Evolutionary conservation across 1,140 invertebrate genomes (phyloP).

Genomic region (Lanistes nyassanus): DNA sequence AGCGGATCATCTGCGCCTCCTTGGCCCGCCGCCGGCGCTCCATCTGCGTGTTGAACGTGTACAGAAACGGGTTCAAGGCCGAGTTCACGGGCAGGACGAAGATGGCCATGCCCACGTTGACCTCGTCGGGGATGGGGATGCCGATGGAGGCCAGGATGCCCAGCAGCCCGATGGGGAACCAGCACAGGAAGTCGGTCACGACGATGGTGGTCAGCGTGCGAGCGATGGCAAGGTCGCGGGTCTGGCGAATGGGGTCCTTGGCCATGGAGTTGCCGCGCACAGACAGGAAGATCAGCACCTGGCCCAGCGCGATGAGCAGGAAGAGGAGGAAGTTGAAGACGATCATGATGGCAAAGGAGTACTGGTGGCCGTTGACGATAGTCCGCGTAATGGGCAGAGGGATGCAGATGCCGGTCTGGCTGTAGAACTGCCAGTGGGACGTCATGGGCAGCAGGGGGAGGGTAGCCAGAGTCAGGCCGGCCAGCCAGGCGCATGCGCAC

Average conservation of each 20-base stretch:
- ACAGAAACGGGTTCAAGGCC: slow-evolving; percentile 46
- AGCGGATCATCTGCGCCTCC: slow-evolving; percentile 11
- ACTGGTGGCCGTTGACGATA: slow-evolving; percentile 36
- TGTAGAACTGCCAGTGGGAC: slow-evolving; percentile 43
- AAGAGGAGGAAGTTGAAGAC: slow-evolving; percentile 39
- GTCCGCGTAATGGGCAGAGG: slow-evolving; percentile 41
- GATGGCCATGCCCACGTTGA: slow-evolving; percentile 43
- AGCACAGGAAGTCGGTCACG: slow-evolving; percentile 35
- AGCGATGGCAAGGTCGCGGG: slow-evolving; percentile 33
- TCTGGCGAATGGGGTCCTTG: slow-evolving; percentile 13
- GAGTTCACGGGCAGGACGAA: slow-evolving; percentile 46
- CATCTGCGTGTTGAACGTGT: slow-evolving; percentile 36
- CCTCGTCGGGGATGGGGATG: slow-evolving; percentile 35
- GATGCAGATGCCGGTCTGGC: slow-evolving; percentile 40
- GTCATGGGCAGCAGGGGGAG: slow-evolving; percentile 35
- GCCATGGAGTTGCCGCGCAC: slow-evolving; percentile 21
- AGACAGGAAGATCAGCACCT: slow-evolving; percentile 33
- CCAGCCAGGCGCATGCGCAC: slow-evolving; percentile 28
- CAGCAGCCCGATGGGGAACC: slow-evolving; percentile 29
- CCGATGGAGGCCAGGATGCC: slow-evolving; percentile 36
- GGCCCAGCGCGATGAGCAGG: slow-evolving; percentile 34
- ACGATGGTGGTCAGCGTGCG: slow-evolving; percentile 33
- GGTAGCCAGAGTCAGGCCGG: slow-evolving; percentile 30
- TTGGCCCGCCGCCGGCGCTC: slow-evolving; percentile 11
- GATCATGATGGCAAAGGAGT: slow-evolving; percentile 39